Base-by-base conservation (phyloP, 2,797 vertebrate genomes). In the Eospalax fontanierii region DNA sequence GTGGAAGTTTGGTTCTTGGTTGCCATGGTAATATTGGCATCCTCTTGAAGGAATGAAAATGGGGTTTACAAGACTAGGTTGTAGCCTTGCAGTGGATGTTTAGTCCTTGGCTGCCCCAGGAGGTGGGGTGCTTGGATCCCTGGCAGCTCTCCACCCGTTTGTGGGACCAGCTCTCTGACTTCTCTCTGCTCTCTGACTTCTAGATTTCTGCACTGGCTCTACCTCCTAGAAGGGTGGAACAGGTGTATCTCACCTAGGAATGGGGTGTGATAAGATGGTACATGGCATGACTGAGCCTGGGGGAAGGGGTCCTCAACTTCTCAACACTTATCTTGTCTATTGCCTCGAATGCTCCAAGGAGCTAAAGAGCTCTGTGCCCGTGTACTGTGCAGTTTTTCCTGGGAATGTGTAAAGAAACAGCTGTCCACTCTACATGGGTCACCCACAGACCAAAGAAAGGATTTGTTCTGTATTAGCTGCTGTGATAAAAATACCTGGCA, bases 1-100 rank as follows among this genome's bases (percentile, higher is more conserved):
- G 38, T 89, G 83, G 59, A 92, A 80, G 30, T 81, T 80, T 79
- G 81, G 18, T 82, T 94, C 88, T 92, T 68, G 68, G 65, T 91
- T 96, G 87, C 94, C 87, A 75, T 71, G 68, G 91, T 81, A 90
- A 93, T 92, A 57, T 30, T 54, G 59, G 4, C 30, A 30, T 68
- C 73, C 26, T 22, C 71, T 70, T 38, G 50, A 61, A 40, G n/a
- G 54, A 43, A n/a, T 79, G 57, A 70, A 71, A 46, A 59, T n/a
- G 73, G 50, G 46, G 26, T 78, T 91, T 38, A 26, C 22, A 33
- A 83, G 81, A 54, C 61, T 14, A 43, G 80, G 57, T 4, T 65
- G 15, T 33, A 59, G 66, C 83, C 87, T 73, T 65, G 89, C 43
- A 46, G 75, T 74, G 68, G 70, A 57, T 12, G n/a, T 54, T 73